Conservation (phyloP, 1,140 invertebrate genomes). For the Drosophila mayri region DNA sequence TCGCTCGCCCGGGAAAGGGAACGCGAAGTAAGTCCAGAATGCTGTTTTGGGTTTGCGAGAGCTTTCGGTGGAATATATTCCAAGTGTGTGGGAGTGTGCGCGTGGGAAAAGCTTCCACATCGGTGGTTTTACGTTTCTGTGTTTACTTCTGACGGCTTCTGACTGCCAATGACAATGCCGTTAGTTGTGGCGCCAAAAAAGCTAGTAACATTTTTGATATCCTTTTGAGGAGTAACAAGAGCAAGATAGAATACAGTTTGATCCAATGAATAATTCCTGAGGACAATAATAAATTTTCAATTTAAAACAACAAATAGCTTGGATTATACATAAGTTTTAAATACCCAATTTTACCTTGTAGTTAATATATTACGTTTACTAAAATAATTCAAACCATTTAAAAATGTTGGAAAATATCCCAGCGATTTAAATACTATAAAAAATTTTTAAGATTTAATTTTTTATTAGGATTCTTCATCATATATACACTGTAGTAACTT, state of each 20-base stretch:
- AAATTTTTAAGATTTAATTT: no score
- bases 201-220: background rate
- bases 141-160: slow-evolving; percentile 1
- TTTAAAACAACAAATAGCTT: no score
- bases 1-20: slow-evolving; percentile 20
- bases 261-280: no score
- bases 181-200: slow-evolving; percentile 4
- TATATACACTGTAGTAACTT: no score
- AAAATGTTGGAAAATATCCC: no score
- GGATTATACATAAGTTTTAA: no score
- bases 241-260: background rate
- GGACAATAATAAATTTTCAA: no score
- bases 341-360: no score
- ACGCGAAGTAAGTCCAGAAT: slow-evolving; percentile 14
- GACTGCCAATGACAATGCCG: slow-evolving; percentile 28
- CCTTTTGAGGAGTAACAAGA: background rate
- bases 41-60: slow-evolving; percentile 19
- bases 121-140: slow-evolving; percentile 1
- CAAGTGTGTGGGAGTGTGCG: slow-evolving; percentile 45
- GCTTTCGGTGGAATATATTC: slow-evolving; percentile 34
- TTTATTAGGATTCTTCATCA: no score
- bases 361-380: no score
- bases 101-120: slow-evolving; percentile 52
- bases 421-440: no score
- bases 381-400: no score